These are phyloP conservation scores for Ondatra zibethicus DNA, from an alignment of 2,113 vertebrate genomes.

Conservation along the genomic window DNA sequence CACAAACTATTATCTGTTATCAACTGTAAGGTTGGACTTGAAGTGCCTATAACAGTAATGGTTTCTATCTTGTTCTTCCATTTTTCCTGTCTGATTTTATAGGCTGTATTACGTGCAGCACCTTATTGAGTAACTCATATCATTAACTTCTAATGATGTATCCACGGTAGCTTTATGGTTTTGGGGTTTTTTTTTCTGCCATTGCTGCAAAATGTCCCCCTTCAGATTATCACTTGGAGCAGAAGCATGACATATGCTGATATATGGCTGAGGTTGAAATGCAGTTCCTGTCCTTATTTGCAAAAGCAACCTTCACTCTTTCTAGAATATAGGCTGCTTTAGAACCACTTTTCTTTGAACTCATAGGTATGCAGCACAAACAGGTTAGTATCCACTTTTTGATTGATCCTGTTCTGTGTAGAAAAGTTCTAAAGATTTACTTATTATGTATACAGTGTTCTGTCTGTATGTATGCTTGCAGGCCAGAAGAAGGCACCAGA, in stretches of 20 bases:
- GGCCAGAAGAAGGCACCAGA: too few relatives aligned
- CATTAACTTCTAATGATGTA: neutral
- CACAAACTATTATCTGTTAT: neutral
- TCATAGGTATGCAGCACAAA: neutral
- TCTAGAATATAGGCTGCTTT: neutral
- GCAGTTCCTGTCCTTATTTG: neutral
- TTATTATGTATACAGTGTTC: too few relatives aligned
- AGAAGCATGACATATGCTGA: neutral
- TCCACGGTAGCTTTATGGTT: neutral
- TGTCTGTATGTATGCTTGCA: too few relatives aligned
- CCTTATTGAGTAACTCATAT: neutral
- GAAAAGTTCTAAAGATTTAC: too few relatives aligned
- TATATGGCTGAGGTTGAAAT: neutral
- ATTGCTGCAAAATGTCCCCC: neutral
- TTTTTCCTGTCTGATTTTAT: fast-evolving
- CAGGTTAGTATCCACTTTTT: neutral
- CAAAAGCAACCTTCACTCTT: neutral
- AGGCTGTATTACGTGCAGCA: neutral
- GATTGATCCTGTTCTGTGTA: neutral
- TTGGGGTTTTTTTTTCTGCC: too few relatives aligned
- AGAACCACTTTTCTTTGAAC: neutral
- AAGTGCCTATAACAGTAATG: fast-evolving
- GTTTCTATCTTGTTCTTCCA: neutral
- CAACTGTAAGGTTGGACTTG: neutral
- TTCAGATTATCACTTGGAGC: neutral